Percentiles rank a stretch among this genome's conserved stretches.
These are phyloP conservation scores for Dolichomitus sp. DNA, from an alignment of 2,888 invertebrate genomes.

Conservation along the genomic window DNA sequence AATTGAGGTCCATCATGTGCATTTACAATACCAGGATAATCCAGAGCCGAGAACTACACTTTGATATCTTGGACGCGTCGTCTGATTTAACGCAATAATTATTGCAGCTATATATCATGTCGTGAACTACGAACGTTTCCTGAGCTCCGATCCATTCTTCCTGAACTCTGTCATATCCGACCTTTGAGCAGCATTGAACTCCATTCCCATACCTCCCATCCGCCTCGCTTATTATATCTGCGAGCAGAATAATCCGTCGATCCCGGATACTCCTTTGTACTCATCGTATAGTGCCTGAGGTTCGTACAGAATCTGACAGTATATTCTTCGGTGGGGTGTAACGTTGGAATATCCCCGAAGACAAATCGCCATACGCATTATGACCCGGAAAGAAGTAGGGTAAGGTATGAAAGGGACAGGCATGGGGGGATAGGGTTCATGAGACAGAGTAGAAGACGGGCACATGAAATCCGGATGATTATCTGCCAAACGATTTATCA, in stretches of 20 bases:
- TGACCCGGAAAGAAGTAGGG: conserved; percentile 26
- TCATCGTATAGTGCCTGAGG: background rate
- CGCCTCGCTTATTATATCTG: conserved; percentile 14
- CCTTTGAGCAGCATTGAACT: background rate
- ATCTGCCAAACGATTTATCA: conserved; percentile 61
- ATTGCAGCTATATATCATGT: background rate
- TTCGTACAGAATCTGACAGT: background rate
- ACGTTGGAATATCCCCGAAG: conserved; percentile 39
- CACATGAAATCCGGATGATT: conserved; percentile 40
- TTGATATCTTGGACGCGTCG: background rate
- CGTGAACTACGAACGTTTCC: background rate
- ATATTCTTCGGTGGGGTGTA: conserved; percentile 8
- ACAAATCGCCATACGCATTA: conserved; percentile 59
- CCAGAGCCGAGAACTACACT: background rate
- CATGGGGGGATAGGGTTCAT: background rate
- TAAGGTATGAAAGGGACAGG: background rate
- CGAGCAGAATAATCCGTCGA: conserved; percentile 4
- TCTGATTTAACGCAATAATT: background rate
- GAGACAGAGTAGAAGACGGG: background rate
- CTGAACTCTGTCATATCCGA: background rate
- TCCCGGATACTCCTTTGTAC: conserved; percentile 17
- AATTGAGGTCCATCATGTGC: background rate
- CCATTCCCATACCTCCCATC: background rate
- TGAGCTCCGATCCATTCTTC: background rate
- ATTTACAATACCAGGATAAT: background rate